Percentiles rank a stretch among this genome's conserved stretches.
phyloP scores from a whole-genome alignment of 2,113 vertebrate species.

The Passer domesticus region DNA sequence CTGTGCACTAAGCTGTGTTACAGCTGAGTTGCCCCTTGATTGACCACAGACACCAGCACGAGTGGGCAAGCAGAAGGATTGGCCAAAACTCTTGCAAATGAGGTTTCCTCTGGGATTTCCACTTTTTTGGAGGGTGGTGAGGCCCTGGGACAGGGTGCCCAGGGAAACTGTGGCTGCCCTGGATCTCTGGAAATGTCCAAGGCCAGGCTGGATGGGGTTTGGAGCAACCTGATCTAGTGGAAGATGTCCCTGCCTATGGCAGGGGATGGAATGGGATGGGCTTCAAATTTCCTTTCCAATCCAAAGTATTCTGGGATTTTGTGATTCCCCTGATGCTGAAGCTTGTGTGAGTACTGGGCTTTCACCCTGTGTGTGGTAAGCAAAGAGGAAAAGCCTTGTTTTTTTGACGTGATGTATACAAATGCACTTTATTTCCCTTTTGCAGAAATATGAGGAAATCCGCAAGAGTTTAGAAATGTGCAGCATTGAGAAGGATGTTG shows the following conservation, averaged over 20 bases:
- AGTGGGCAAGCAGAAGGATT: neutral
- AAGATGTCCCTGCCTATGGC: neutral
- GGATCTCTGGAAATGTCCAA: neutral
- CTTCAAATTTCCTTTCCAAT: neutral
- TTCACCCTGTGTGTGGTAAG: neutral
- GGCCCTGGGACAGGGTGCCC: accelerated
- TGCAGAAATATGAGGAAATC: conserved; percentile 90
- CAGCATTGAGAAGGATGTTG: conserved; percentile 88
- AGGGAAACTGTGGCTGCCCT: neutral
- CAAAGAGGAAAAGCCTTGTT: accelerated
- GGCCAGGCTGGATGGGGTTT: accelerated
- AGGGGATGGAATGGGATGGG: accelerated
- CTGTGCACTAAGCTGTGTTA: neutral
- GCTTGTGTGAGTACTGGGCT: neutral
- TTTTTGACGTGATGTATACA: neutral
- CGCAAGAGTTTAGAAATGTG: conserved; percentile 90
- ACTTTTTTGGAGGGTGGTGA: neutral
- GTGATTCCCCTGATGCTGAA: neutral
- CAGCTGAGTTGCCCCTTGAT: accelerated
- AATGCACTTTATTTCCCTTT: neutral
- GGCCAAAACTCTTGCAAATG: neutral
- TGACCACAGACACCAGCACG: neutral
- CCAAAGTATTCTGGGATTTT: neutral
- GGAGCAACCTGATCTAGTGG: neutral
- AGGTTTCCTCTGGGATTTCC: neutral